Conservation (phyloP, 2,888 invertebrate genomes). For the Leucoptera coffeella region DNA sequence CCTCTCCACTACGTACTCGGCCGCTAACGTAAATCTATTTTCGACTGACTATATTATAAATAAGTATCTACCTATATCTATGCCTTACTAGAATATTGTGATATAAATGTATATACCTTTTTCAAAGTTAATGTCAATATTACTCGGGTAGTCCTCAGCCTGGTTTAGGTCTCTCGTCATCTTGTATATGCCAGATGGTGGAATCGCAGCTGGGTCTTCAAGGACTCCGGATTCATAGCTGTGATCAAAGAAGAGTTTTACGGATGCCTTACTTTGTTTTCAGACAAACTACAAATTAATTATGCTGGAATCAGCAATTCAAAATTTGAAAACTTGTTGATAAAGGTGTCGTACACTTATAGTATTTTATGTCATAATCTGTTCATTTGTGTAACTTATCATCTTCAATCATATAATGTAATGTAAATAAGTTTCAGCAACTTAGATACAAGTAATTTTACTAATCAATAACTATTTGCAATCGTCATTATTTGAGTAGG, state of each 20-base stretch:
- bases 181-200: constrained; percentile 66
- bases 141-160: constrained; percentile 52
- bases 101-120: constrained; percentile 37
- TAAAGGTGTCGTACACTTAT: too few species aligned
- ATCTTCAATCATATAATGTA: too few species aligned
- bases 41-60: background rate
- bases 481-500: too few species aligned
- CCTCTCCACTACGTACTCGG: background rate
- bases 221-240: constrained; percentile 81
- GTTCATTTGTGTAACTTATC: background rate
- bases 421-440: too few species aligned
- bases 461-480: too few species aligned
- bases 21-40: background rate
- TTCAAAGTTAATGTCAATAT: constrained; percentile 61
- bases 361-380: background rate
- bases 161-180: constrained; percentile 64
- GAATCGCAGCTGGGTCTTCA: constrained; percentile 64
- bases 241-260: too few species aligned
- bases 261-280: too few species aligned
- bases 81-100: background rate
- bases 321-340: too few species aligned
- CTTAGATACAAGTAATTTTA: too few species aligned
- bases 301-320: too few species aligned
- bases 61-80: too few species aligned
- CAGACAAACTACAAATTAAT: too few species aligned